A percentile compares a stretch with the other conserved stretches of the same genome.
These are phyloP conservation scores for Apocheima hispidaria DNA, from an alignment of 2,888 invertebrate genomes.

Conservation along the genomic window DNA sequence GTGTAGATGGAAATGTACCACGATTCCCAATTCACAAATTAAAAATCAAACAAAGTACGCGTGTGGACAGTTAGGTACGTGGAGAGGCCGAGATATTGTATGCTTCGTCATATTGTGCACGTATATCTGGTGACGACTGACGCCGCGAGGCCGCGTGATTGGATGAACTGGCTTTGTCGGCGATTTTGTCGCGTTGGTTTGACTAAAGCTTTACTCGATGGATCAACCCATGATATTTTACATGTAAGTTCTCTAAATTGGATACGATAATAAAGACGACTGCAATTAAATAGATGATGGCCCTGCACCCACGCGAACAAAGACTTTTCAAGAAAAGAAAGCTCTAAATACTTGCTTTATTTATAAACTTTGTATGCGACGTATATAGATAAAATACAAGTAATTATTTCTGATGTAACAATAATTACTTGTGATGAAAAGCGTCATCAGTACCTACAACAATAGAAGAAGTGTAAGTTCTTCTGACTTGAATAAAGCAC, in stretches of 20 bases:
- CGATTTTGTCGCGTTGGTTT: neutral
- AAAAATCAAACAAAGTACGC: too few species aligned
- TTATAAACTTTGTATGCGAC: neutral
- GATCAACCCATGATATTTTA: constrained; percentile 8
- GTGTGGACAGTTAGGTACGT: too few species aligned
- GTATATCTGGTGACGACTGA: too few species aligned
- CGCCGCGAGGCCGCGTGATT: too few species aligned
- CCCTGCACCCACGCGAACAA: constrained; percentile 13
- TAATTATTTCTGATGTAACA: constrained; percentile 1
- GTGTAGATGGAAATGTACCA: too few species aligned
- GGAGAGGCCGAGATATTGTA: too few species aligned
- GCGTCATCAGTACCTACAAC: neutral
- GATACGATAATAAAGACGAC: constrained; percentile 7
- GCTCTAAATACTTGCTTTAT: neutral
- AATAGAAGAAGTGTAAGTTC: neutral
- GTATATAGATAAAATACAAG: neutral
- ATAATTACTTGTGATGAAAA: constrained; percentile 10
- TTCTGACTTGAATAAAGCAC: constrained; percentile 16
- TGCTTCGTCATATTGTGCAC: too few species aligned
- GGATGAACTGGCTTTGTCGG: too few species aligned
- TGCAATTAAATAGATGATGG: constrained; percentile 14
- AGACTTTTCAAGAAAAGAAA: neutral
- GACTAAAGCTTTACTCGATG: neutral
- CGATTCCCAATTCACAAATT: too few species aligned
- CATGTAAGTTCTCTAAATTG: constrained; percentile 1